A percentile compares a stretch with the other conserved stretches of the same genome.
Evolutionary conservation across 2,888 invertebrate species (phyloP).

Genomic region (Apotomis turbidana): DNA sequence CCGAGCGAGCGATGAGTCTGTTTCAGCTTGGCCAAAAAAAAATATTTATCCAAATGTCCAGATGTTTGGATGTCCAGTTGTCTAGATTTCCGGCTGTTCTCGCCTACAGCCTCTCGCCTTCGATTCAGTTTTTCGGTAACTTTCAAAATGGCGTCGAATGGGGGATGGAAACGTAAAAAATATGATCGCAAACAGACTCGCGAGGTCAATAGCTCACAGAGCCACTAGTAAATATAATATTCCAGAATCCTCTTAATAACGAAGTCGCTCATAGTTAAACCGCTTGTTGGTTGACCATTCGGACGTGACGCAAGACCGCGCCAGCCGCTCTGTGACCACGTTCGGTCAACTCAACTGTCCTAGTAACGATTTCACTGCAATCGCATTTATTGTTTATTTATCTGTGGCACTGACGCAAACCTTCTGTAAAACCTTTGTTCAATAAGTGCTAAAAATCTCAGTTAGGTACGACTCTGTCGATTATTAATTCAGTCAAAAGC

Average conservation of each 20-base stretch:
- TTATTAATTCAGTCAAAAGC: constrained; percentile 19
- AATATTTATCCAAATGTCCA: too few relatives aligned
- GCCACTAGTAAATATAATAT: not conserved
- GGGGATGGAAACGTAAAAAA: too few relatives aligned
- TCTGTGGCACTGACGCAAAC: constrained; percentile 28
- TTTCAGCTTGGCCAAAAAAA: too few relatives aligned
- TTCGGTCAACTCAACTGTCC: constrained; percentile 62
- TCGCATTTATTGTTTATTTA: constrained; percentile 56
- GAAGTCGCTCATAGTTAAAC: too few relatives aligned
- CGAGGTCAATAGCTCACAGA: too few relatives aligned
- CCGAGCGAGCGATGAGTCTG: too few relatives aligned
- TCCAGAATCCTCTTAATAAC: not conserved
- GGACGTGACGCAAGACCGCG: constrained; percentile 65
- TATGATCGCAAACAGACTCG: too few relatives aligned
- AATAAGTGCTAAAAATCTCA: constrained; percentile 12
- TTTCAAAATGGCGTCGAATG: too few relatives aligned
- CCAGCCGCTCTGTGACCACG: constrained; percentile 58
- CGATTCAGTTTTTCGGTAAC: too few relatives aligned
- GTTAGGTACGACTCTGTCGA: not conserved
- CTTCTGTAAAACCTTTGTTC: constrained; percentile 2
- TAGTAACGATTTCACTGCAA: constrained; percentile 68
- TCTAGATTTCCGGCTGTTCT: too few relatives aligned
- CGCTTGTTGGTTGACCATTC: constrained; percentile 29
- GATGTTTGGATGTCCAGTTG: too few relatives aligned
- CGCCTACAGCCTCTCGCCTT: too few relatives aligned